These are phyloP conservation scores for Helostoma temminkii DNA, from an alignment of 2,797 vertebrate genomes.

Conservation along the genomic window DNA sequence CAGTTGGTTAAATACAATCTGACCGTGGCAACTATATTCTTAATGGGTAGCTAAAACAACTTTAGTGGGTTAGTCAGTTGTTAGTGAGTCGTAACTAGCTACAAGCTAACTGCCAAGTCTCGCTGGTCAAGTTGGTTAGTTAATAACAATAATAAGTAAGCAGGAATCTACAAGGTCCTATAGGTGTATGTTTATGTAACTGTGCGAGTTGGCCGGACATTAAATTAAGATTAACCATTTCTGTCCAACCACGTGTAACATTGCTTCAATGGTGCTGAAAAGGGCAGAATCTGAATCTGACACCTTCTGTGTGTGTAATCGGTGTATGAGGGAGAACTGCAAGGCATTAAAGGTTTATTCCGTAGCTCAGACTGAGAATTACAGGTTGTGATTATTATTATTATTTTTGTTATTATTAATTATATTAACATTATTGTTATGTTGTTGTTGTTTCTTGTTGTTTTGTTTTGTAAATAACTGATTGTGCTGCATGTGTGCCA, in stretches of 20 bases:
- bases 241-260: not conserved
- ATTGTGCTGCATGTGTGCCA: not conserved
- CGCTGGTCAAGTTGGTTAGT: not conserved
- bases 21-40: not conserved
- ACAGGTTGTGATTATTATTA: not conserved
- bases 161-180: not conserved
- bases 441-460: too few relatives aligned
- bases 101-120: conserved; percentile 41
- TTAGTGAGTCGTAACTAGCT: not conserved
- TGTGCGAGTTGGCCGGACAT: not conserved
- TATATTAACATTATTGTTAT: too few relatives aligned
- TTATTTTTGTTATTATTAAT: too few relatives aligned
- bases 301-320: too few relatives aligned
- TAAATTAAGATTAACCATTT: not conserved
- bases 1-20: not conserved
- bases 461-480: not conserved
- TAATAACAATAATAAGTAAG: not conserved
- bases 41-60: not conserved
- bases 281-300: conserved; percentile 22
- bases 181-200: not conserved
- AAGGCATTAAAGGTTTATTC: too few relatives aligned
- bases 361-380: too few relatives aligned
- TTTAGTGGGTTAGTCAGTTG: accelerated
- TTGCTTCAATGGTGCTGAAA: conserved; percentile 5
- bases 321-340: conserved; percentile 4